phyloP scores from a whole-genome alignment of 2,888 invertebrate genomes.

The Corbicula japonica region DNA sequence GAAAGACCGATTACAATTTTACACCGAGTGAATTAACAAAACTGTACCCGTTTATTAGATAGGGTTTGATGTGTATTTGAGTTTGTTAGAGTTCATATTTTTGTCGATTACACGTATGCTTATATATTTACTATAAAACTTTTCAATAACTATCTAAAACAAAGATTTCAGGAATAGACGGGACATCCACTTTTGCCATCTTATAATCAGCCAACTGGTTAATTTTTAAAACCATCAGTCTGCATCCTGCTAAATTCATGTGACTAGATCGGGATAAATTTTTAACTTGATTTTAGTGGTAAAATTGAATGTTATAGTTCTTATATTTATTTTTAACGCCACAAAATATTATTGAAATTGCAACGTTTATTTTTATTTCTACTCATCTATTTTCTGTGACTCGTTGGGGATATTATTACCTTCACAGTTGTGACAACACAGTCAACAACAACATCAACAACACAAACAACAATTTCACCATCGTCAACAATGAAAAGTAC shows the following conservation, averaged over 20 bases:
- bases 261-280: no score
- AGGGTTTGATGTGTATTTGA: neutral
- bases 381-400: neutral
- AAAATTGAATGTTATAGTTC: no score
- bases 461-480: neutral
- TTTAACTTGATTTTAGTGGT: no score
- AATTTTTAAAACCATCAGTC: no score
- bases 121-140: neutral
- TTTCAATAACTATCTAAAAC: no score
- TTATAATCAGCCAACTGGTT: no score
- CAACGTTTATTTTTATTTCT: neutral
- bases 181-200: no score
- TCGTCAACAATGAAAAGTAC: neutral
- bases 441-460: conserved; percentile 3
- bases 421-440: neutral
- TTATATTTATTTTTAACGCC: neutral
- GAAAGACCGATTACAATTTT: neutral
- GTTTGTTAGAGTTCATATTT: neutral
- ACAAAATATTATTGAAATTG: neutral
- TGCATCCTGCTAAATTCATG: no score
- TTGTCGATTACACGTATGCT: neutral
- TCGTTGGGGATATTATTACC: neutral
- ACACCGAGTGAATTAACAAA: neutral
- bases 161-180: no score
- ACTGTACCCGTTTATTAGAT: neutral